Base-by-base conservation (phyloP, 1,140 invertebrate species). In the Caerostris extrusa region DNA sequence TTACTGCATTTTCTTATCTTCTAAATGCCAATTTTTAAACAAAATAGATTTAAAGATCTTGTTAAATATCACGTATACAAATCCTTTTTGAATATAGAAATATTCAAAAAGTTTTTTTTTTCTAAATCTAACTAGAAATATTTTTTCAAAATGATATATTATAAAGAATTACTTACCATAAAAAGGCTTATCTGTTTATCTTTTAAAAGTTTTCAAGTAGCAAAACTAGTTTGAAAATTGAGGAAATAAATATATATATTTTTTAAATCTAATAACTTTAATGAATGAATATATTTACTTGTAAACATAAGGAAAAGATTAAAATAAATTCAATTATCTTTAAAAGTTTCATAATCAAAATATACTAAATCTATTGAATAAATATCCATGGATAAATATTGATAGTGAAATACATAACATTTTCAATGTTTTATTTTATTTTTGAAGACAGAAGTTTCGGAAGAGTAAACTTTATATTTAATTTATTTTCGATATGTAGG, bases 331-430 rank as follows among this genome's bases (percentile, higher is more conserved):
- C n/a, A n/a, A 10, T 10, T 50, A 12, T 53, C 8, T 77, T 8
- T 77, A 77, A 77, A 77, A 7, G 69, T 0, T 53, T 34, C 19
- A 3, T 8, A 34, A 10, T 71, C 50, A 3, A 71, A 77, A 34
- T 58, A 83, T 83, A 19, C 53, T 56, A 58, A 58, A 58, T 53
- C n/a, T 17, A 57, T 83, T 83, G 57, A 58, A 58, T 57, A 83
- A 83, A 83, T 14, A 83, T 56, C 82, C 14, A 3, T 3, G 55
- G 17, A 55, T 83, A 83, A 83, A 83, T 83, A 56, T 83, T 83
- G 82, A 83, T 57, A 17, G 10, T 8, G 53, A 56, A 83, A 83
- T n/a, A 19, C 14, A 58, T 14, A 56, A 17, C 55, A 7, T 58
- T 83, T 58, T 56, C 82, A 56, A 14, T 5, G n/a, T 56, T 3